These are phyloP conservation scores for Hipposideros armiger DNA, from an alignment of 2,113 vertebrate species.

Conservation along the genomic window DNA sequence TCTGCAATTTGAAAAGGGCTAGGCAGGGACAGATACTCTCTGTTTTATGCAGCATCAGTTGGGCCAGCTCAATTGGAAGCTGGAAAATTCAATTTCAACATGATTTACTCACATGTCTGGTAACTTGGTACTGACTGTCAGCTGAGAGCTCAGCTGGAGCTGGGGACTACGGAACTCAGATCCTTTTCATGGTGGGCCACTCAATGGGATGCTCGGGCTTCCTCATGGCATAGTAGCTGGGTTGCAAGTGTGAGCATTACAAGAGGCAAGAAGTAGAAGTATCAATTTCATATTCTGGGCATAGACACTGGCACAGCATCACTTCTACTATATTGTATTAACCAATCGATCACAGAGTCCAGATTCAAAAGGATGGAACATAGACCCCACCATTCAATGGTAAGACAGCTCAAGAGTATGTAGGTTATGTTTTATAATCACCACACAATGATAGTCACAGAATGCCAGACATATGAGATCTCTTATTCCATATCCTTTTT, in stretches of 20 bases:
- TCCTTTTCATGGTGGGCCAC: background rate
- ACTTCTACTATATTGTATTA: background rate
- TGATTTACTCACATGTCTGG: background rate
- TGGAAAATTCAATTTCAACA: conserved; percentile 19
- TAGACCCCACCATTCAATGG: background rate
- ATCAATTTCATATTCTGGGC: background rate
- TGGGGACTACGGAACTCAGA: background rate
- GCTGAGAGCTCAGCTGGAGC: background rate
- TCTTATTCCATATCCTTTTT: conserved; percentile 12
- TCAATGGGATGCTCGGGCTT: background rate
- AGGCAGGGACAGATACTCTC: background rate
- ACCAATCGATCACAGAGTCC: background rate
- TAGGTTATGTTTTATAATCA: background rate
- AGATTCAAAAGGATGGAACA: background rate
- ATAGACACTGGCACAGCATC: background rate
- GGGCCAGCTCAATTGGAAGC: background rate
- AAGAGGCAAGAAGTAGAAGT: conserved; percentile 40
- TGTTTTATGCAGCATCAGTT: background rate
- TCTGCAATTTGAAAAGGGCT: background rate
- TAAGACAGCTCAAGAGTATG: background rate
- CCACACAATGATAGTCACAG: background rate
- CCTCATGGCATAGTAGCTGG: background rate
- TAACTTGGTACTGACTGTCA: background rate
- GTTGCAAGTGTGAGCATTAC: background rate
- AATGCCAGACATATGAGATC: background rate